Conservation (phyloP, 2,888 invertebrate species). For the Rhamphomyia laevipes region DNA sequence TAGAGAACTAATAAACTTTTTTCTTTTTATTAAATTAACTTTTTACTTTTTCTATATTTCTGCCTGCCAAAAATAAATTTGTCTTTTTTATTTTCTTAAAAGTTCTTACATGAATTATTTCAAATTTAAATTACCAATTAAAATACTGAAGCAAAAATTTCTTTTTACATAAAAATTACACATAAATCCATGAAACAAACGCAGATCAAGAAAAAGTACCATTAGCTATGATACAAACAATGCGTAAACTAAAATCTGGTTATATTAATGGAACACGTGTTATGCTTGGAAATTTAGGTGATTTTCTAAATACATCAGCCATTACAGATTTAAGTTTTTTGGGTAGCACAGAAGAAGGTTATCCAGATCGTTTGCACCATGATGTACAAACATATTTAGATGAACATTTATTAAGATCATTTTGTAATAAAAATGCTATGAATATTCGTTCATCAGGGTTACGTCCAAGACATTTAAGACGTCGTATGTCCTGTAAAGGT, state of each 20-base stretch:
- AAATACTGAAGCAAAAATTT: too few species aligned
- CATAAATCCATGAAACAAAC: slow-evolving; percentile 22
- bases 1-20: neutral
- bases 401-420: slow-evolving; percentile 69
- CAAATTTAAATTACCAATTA: too few species aligned
- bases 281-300: slow-evolving; percentile 84
- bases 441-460: slow-evolving; percentile 42
- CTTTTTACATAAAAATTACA: too few species aligned
- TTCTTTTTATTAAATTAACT: too few species aligned
- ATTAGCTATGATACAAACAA: slow-evolving; percentile 89
- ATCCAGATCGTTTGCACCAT: slow-evolving; percentile 72
- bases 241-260: slow-evolving; percentile 96
- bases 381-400: slow-evolving; percentile 80
- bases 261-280: slow-evolving; percentile 98
- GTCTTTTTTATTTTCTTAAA: too few species aligned
- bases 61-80: neutral
- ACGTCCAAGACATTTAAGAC: slow-evolving; percentile 47
- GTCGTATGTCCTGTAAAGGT: slow-evolving; percentile 80
- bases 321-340: slow-evolving; percentile 94
- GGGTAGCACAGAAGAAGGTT: slow-evolving; percentile 84
- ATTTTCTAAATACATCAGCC: slow-evolving; percentile 94
- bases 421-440: slow-evolving; percentile 60
- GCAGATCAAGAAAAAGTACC: slow-evolving; percentile 90
- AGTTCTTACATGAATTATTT: too few species aligned
- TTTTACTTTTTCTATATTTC: neutral